A percentile compares a stretch with the other conserved stretches of the same genome.
phyloP scores from a whole-genome alignment of 2,113 vertebrate genomes.

The Chlorocebus sabaeus region DNA sequence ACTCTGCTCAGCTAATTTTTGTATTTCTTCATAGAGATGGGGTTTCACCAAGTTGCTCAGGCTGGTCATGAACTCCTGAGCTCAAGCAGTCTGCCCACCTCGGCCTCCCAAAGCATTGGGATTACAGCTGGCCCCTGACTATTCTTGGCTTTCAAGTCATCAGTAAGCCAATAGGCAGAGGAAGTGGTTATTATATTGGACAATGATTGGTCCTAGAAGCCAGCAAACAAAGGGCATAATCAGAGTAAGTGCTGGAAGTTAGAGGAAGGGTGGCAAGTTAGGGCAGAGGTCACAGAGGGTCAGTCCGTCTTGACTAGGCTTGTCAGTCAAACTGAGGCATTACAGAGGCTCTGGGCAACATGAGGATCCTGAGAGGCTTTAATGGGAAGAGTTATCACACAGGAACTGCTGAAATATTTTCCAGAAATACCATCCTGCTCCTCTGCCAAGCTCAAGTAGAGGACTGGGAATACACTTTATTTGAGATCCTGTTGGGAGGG shows the following conservation, averaged over 20 bases:
- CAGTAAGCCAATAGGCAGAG: background rate
- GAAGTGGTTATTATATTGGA: background rate
- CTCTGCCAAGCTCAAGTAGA: slow-evolving; percentile 88
- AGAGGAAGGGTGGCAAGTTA: background rate
- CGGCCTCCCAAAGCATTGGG: no score
- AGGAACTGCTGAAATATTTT: slow-evolving; percentile 90
- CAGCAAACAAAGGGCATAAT: background rate
- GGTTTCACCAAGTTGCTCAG: no score
- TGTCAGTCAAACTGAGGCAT: slow-evolving; percentile 83
- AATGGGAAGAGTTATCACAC: slow-evolving; percentile 82
- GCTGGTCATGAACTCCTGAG: no score
- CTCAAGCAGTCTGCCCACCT: no score
- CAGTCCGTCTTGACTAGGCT: slow-evolving; percentile 57
- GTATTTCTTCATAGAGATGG: no score
- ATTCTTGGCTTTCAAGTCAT: background rate
- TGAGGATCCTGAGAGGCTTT: slow-evolving; percentile 78
- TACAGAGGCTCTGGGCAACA: slow-evolving; percentile 86
- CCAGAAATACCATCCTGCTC: slow-evolving; percentile 87
- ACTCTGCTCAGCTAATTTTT: no score
- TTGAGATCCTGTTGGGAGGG: slow-evolving; percentile 78
- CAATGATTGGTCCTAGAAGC: background rate
- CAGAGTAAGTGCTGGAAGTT: background rate
- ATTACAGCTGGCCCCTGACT: no score
- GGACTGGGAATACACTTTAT: slow-evolving; percentile 86
- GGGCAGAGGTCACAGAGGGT: background rate